Base-by-base conservation (phyloP, 1,140 invertebrate species). In the Drosophila sp. region DNA sequence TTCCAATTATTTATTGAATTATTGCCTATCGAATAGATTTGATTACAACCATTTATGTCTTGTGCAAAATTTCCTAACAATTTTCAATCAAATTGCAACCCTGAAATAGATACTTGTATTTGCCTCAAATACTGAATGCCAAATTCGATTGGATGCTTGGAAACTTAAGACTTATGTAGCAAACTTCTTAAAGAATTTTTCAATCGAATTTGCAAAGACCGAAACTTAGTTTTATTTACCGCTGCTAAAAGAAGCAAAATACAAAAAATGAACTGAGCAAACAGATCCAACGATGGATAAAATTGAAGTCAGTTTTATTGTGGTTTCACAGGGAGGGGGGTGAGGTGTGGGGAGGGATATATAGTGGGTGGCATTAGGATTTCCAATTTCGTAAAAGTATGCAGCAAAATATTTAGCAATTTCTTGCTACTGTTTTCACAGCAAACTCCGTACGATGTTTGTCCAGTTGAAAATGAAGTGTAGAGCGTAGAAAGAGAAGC, bases 311-410 rank as follows among this genome's bases (percentile, higher is more conserved):
- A 11, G 34, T 70, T 73, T 48, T 64, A 58, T 67, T 78, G 53
- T 25, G 65, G 43, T 72, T 72, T 67, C 48, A 38, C 34, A 32
- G 54, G 25, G 43, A 0, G 40, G 1, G 34, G n/a, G n/a, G n/a
- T n/a, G n/a, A n/a, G n/a, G n/a, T n/a, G 40, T 32, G 21, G 13
- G 9, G 7, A 4, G 7, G 6, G 41, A n/a, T 11, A 14, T 11
- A 1, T 7, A 2, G 29, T 18, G 21, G 18, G 9, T 16, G 11
- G 36, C n/a, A 38, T 41, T 21, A 5, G n/a, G 51, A 29, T 58
- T 32, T 27, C 46, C 46, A 77, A 72, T 76, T 76, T 78, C 62
- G 73, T 72, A 57, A 78, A 72, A 78, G 69, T 76, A 78, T 76
- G 76, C 73, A 72, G 25, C 45, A 63, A 56, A 76, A 78, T 65